Conservation (phyloP, 30 jellyfish, hydroid and myxozoan species). For the Aurelia aurita complex sp. Pacific region DNA sequence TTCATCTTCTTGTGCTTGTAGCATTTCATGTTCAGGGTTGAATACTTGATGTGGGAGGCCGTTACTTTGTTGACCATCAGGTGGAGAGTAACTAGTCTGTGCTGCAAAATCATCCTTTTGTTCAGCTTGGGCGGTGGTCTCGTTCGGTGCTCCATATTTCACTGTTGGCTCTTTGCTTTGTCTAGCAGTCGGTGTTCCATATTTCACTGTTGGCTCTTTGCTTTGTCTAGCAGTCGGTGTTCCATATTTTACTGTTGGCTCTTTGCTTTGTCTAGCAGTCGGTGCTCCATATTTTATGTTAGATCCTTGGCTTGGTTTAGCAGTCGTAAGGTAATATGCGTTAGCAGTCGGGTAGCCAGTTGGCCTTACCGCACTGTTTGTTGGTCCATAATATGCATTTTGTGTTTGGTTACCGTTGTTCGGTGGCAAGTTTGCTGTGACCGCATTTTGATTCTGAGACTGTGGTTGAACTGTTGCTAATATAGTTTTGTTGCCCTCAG, state of each 20-base stretch:
- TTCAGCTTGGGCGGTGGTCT: slow-evolving; percentile 30
- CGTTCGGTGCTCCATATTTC: slow-evolving; percentile 32
- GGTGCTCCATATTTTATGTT: too few relatives aligned
- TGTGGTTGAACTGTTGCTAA: neutral
- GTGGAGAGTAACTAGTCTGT: neutral
- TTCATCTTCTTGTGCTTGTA: slow-evolving; percentile 47
- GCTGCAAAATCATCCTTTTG: slow-evolving; percentile 39
- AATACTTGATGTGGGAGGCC: slow-evolving; percentile 62
- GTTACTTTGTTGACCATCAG: slow-evolving; percentile 2
- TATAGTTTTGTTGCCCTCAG: neutral
- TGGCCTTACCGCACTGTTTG: neutral
- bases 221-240: too few relatives aligned
- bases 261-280: too few relatives aligned
- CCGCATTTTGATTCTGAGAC: neutral
- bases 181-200: slow-evolving; percentile 9
- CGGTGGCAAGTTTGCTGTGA: slow-evolving; percentile 1
- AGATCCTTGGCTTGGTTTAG: neutral
- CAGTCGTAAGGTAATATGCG: neutral
- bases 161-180: too few relatives aligned
- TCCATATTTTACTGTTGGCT: too few relatives aligned
- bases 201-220: neutral
- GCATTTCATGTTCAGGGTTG: slow-evolving; percentile 56
- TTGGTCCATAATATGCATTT: neutral
- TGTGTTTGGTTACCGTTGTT: neutral
- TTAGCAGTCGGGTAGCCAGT: neutral